These are phyloP conservation scores for Campoplex capitator DNA, from an alignment of 2,888 invertebrate genomes.

Conservation along the genomic window DNA sequence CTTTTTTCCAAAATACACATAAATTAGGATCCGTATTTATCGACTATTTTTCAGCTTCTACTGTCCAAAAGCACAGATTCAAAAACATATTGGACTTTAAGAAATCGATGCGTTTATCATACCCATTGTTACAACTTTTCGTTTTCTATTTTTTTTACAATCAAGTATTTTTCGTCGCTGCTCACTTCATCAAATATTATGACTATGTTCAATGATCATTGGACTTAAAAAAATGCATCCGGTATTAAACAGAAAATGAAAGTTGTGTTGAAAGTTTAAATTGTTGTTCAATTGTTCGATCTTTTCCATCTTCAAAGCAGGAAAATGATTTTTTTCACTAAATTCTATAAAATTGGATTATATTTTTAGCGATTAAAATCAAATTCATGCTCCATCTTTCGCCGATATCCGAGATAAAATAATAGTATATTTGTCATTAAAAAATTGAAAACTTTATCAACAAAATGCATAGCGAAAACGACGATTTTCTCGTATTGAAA, in stretches of 20 bases:
- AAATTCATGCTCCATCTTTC: background rate
- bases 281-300: background rate
- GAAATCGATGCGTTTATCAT: background rate
- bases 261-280: no score
- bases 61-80: conserved; percentile 3
- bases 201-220: background rate
- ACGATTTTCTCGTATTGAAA: background rate
- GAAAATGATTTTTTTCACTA: background rate
- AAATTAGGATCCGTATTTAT: background rate
- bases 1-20: background rate
- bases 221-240: background rate
- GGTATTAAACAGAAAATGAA: background rate
- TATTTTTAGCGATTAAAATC: background rate
- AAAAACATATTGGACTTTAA: background rate
- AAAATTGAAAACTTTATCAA: background rate
- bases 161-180: background rate
- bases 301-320: background rate
- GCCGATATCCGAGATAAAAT: background rate
- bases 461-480: background rate
- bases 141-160: background rate
- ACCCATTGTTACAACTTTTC: background rate
- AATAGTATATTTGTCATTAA: background rate
- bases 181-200: background rate
- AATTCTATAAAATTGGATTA: background rate
- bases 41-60: background rate